phyloP scores from a whole-genome alignment of 92 coral and sea anemone species.

The Porites rus region DNA sequence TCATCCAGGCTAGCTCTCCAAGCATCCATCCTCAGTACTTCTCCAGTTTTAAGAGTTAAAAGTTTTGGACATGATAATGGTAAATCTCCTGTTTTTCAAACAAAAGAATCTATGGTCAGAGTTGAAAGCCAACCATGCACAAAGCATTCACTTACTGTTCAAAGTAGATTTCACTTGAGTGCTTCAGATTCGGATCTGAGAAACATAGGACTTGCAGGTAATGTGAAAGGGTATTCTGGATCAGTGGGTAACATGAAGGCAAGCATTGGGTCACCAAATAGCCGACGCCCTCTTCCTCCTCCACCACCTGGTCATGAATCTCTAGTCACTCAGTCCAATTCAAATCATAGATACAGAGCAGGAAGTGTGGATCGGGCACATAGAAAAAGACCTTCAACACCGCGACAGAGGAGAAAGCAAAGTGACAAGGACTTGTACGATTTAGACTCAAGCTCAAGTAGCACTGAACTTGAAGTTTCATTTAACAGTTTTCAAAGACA shows the following conservation, averaged over 20 bases:
- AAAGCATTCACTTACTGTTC: slow-evolving; percentile 35
- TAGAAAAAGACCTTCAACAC: slow-evolving; percentile 28
- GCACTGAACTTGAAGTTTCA: slow-evolving; percentile 73
- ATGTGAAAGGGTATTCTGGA: background rate
- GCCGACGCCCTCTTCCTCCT: slow-evolving; percentile 76
- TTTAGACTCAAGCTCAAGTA: slow-evolving; percentile 87
- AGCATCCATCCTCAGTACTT: slow-evolving; percentile 70
- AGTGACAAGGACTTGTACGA: slow-evolving; percentile 34
- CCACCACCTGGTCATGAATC: slow-evolving; percentile 59
- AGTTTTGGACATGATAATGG: background rate
- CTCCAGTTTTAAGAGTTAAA: slow-evolving; percentile 65
- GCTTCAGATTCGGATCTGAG: slow-evolving; percentile 64
- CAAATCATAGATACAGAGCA: slow-evolving; percentile 22
- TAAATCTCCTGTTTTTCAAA: background rate
- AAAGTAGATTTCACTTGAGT: slow-evolving; percentile 58
- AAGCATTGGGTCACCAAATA: background rate
- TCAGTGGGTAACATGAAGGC: slow-evolving; percentile 1
- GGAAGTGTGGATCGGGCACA: slow-evolving; percentile 1
- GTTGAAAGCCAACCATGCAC: slow-evolving; percentile 34
- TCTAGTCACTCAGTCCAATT: slow-evolving; percentile 4
- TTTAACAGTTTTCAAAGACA: slow-evolving; percentile 39
- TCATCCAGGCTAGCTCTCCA: slow-evolving; percentile 62
- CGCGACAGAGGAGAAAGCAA: slow-evolving; percentile 2
- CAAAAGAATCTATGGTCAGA: slow-evolving; percentile 20
- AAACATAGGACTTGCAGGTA: background rate